A percentile compares a stretch with the other conserved stretches of the same genome.
phyloP scores from a whole-genome alignment of 2,888 invertebrate genomes.

The Rhynchonema sp. region DNA sequence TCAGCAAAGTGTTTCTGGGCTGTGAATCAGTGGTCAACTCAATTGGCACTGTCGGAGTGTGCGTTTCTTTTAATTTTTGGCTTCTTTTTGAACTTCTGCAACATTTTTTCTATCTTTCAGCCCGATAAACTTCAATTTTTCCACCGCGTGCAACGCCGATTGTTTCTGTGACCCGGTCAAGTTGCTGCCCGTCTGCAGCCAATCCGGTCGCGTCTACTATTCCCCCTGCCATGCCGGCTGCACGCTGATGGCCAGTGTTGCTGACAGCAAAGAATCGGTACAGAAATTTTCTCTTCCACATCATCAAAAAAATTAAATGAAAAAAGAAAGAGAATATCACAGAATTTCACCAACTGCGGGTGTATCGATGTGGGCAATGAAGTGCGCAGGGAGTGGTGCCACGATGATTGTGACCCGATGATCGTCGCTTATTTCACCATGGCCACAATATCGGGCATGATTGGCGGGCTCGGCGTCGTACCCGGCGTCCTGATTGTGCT shows the following conservation, averaged over 20 bases:
- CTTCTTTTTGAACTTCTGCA: neutral
- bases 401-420: neutral
- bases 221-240: constrained; percentile 30
- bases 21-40: constrained; percentile 20
- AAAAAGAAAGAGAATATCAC: constrained; percentile 36
- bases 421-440: constrained; percentile 3
- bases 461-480: constrained; percentile 24
- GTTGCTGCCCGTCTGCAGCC: constrained; percentile 29
- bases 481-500: constrained; percentile 25
- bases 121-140: constrained; percentile 14
- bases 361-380: constrained; percentile 11
- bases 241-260: too few relatives aligned
- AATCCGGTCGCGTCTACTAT: constrained; percentile 22
- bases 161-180: constrained; percentile 26
- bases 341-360: constrained; percentile 13
- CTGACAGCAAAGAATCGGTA: too few relatives aligned
- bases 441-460: constrained; percentile 17
- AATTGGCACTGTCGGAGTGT: constrained; percentile 15
- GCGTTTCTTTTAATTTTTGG: neutral
- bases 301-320: too few relatives aligned
- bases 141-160: constrained; percentile 19
- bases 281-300: neutral
- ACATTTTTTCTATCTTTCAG: constrained; percentile 2
- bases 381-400: constrained; percentile 1
- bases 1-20: constrained; percentile 21